Base-by-base conservation (phyloP, 2,888 invertebrate species). In the Zaprionus lineosus region DNA sequence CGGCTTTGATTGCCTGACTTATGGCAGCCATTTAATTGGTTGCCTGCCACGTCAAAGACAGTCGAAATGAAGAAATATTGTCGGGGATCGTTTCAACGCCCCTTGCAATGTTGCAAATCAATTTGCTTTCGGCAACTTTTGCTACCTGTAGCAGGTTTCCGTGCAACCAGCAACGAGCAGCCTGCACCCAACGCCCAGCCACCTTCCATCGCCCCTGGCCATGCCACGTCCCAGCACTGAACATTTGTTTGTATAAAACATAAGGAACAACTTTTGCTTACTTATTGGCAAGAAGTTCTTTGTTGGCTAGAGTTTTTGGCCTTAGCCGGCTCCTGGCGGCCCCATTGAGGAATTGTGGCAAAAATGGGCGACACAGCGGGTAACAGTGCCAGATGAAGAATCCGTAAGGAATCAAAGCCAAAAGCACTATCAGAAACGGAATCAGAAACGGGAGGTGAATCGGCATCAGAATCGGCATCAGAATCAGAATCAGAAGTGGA, bases 1-100 rank as follows among this genome's bases (percentile, higher is more conserved):
- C 33, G 41, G 39, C 75, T 66, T 69, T 82, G 75, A 77, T 78
- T 78, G 83, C 66, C 69, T 66, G 83, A 82, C 79, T 72, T 78
- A 78, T 62, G 47, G 67, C 70, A 58, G 61, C 55, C 56, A 70
- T 73, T 78, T 73, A 83, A 78, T 83, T 83, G 81, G 64, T 52
- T 64, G 72, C 59, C 62, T 59, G 61, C 58, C 75, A 82, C 68
- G 69, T 78, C 75, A 82, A 75, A 82, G 83, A 69, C 75, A 78
- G 50, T 59, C 53, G 53, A 62, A 82, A 78, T 77, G 66, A 65
- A 75, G 59, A 82, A 71, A 78, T 77, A 82, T 78, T 59, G 60
- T 66, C 33, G 33, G 34, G 59, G 31, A 37, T 19, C 44, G 26
- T 24, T 47, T 16, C 28, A 41, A 36, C 24, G 15, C 40, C 41